Evolutionary conservation across 2,797 vertebrate genomes (phyloP).

Genomic region (Squalus acanthias): DNA sequence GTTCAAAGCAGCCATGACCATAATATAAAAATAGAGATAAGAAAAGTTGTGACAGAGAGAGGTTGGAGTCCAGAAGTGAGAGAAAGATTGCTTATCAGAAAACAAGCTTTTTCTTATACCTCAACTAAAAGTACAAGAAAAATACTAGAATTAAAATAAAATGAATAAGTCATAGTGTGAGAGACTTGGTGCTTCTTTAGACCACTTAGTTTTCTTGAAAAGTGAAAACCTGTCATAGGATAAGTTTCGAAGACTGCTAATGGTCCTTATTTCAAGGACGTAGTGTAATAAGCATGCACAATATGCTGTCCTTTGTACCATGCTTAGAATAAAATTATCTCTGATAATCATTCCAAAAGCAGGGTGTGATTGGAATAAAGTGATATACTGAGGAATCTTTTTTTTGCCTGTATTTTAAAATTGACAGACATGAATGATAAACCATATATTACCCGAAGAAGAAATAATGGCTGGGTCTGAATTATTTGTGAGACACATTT

Average conservation of each 20-base stretch:
- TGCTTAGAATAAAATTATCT: background rate
- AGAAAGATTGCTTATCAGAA: background rate
- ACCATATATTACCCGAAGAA: background rate
- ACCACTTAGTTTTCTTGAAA: background rate
- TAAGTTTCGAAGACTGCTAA: background rate
- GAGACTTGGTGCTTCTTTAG: background rate
- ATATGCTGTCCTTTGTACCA: background rate
- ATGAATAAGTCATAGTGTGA: background rate
- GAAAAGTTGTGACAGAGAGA: background rate
- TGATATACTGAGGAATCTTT: background rate
- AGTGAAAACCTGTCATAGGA: background rate
- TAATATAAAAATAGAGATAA: background rate
- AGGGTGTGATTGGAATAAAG: background rate
- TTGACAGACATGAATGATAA: background rate
- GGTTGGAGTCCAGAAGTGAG: background rate
- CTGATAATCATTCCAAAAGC: constrained; percentile 4
- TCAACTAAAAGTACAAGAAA: background rate
- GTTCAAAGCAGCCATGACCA: background rate
- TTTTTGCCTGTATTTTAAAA: background rate
- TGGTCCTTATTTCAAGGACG: background rate
- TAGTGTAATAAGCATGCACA: background rate
- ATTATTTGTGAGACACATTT: background rate
- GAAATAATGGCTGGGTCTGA: background rate
- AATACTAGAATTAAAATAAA: background rate
- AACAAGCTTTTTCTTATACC: background rate